Base-by-base conservation (phyloP, 2,113 vertebrate species). In the Xenotilapia leptura region DNA sequence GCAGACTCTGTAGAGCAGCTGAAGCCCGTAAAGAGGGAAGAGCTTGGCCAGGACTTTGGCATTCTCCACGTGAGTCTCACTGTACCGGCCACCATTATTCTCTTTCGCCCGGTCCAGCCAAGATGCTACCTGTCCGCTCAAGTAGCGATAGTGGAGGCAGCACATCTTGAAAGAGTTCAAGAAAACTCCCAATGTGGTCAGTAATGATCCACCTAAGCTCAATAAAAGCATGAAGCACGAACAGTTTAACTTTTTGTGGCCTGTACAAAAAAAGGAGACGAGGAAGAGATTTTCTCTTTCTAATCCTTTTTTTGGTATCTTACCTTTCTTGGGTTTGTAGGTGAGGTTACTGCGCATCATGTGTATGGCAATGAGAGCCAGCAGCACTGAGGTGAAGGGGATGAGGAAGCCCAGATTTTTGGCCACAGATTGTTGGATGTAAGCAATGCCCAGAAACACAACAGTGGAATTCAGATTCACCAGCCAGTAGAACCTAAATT, bases 381-480 rank as follows among this genome's bases (percentile, higher is more conserved):
- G 96, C 28, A 99, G 90, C 45, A 95, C 89, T 1, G 98, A 99
- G 53, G 97, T 96, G 92, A 97, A 97, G 1, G 98, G 98, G 89
- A 97, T 97, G 14, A 99, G 97, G 75, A 98, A 98, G 85, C 96
- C 97, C 47, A 99, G 92, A 88, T 97, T 97, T 93, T 97, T 96
- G 42, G 96, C 96, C 85, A 97, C 96, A 1, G 97, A 97, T 87
- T 98, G 96, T 93, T 98, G 98, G 90, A 99, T 97, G 56, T 97
- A 98, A 80, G 98, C 97, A 83, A 99, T 98, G 77, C 96, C 98
- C 95, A 98, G 94, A 95, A 99, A 98, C 89, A 98, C 97, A 19
- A 98, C 91, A 1, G 95, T 96, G 51, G 97, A 97, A 85, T 97
- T 98, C 86, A 99, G 93, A 92, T 97, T 99, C 88, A 97, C 94